Evolutionary conservation across 2,797 vertebrate species (phyloP), one percentile per base, ranked within the genome.

Genomic region (Myotis myotis): DNA sequence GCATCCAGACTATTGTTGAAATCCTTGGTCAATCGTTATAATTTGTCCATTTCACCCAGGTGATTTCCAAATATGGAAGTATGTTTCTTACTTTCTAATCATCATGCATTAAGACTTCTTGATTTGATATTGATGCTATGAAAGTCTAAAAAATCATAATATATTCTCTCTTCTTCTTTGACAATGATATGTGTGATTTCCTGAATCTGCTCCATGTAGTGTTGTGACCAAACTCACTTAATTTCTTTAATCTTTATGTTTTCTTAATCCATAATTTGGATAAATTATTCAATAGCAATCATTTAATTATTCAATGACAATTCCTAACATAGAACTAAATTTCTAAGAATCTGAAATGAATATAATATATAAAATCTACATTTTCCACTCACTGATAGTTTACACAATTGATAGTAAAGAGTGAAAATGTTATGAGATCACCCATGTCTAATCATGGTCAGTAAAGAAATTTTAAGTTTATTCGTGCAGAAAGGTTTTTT

Each of bases 391-490:
- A 76, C 17, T 12, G 5, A 17, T 25, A 60, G 47, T 64, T 96
- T 22, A 80, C 19, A 81, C 28, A 74, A 36, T 36, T 95, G 49
- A 87, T 38, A 92, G 1, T 17, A 84, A 84, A 84, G 51, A 84
- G 16, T 55, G 30, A 74, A 51, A 90, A 11, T 74, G 2, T 51
- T 87, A 91, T 87, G 41, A 91, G 11, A 57, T 41, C 22, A 41
- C n/a, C 25, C 47, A 22, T 94, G 28, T 33, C 30, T 60, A 82
- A 66, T 55, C 17, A 74, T 74, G 36, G 7, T 75, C 62, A 85
- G 36, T 36, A 89, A 95, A 66, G 15, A 78, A 95, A 78, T 87
- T 87, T 49, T 28, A 49, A 88, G 90, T 86, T 75, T 8, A 53
- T 9, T 72, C 76, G 16, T 33, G 33, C 6, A 62, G 30, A 38